Evolutionary conservation across 2,113 vertebrate genomes (phyloP).

Genomic region (Notiomystis cincta): DNA sequence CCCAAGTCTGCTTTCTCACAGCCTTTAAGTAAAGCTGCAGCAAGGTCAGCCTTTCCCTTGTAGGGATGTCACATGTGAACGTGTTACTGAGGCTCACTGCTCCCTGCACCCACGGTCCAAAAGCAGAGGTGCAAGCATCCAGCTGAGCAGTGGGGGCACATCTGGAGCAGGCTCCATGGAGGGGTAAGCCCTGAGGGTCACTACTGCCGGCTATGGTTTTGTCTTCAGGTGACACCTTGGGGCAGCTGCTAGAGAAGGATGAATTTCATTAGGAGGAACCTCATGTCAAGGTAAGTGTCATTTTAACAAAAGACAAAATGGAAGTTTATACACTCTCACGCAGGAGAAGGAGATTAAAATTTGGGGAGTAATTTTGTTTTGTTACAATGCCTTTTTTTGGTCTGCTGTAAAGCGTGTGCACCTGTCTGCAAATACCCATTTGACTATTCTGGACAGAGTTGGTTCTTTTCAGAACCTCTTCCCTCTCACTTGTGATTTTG

Average conservation of each 20-base stretch:
- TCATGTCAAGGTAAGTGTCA: neutral
- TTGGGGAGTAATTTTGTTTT: neutral
- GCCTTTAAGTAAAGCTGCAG: neutral
- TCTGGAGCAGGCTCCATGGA: neutral
- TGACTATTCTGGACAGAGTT: neutral
- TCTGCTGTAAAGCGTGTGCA: neutral
- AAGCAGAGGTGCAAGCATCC: neutral
- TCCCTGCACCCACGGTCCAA: neutral
- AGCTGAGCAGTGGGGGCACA: neutral
- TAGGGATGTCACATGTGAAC: rapidly evolving
- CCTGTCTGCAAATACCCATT: neutral
- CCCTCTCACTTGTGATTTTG: neutral
- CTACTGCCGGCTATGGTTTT: neutral
- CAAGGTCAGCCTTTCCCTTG: neutral
- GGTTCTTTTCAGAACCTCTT: neutral
- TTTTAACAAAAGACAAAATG: neutral
- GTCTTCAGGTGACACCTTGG: neutral
- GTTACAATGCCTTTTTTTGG: neutral
- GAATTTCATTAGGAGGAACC: neutral
- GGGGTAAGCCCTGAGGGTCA: neutral
- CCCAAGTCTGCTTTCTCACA: neutral
- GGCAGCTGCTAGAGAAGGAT: neutral
- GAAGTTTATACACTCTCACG: neutral
- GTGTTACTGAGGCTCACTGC: neutral
- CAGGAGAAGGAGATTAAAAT: neutral